Conservation (phyloP, 2,113 vertebrate species). For the Crotalus viridis region DNA sequence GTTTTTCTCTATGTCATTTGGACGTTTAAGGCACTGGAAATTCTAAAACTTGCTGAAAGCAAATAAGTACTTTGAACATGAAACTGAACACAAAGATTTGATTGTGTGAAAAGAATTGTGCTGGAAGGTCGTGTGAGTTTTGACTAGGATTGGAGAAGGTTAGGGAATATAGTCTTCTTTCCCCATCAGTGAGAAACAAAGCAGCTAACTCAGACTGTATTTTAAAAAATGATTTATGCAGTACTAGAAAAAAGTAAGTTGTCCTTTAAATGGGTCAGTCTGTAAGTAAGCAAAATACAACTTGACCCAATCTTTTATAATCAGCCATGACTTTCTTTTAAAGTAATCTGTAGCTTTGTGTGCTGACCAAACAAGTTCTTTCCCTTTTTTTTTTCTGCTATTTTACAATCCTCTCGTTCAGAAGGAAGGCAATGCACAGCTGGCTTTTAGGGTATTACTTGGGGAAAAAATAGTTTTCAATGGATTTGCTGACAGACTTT, state of each 20-base stretch:
- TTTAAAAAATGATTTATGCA: neutral
- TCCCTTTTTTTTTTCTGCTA: neutral
- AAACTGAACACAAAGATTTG: neutral
- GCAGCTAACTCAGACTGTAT: neutral
- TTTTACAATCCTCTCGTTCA: conserved; percentile 21
- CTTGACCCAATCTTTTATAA: neutral
- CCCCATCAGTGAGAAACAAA: neutral
- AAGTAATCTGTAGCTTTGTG: neutral
- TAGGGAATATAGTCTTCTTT: neutral
- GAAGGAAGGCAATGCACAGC: conserved; percentile 2
- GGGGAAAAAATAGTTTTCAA: conserved; percentile 29
- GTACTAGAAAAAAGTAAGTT: neutral
- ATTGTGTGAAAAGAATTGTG: neutral
- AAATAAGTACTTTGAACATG: neutral
- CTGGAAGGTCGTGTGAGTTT: neutral
- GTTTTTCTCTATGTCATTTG: neutral
- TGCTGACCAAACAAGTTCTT: neutral
- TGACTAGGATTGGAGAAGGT: neutral
- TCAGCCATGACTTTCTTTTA: neutral
- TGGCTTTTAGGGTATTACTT: conserved; percentile 27
- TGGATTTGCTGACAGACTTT: conserved; percentile 50
- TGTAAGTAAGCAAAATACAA: neutral
- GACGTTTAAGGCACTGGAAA: neutral
- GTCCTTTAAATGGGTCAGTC: neutral
- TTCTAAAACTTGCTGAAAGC: neutral